Conservation (phyloP, 2,888 invertebrate genomes). For the Exocentrus adspersus region DNA sequence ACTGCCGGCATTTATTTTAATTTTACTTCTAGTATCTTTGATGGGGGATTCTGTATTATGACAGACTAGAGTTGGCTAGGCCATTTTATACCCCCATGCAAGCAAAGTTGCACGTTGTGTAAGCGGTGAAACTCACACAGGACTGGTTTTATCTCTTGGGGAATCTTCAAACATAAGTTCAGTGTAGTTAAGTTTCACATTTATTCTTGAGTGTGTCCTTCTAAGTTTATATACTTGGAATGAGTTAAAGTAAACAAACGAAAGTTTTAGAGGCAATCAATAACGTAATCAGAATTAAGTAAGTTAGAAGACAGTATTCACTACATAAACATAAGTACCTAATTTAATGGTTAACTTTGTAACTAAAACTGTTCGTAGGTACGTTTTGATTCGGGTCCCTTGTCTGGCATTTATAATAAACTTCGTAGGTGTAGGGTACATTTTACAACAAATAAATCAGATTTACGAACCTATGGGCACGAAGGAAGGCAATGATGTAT, state of each 20-base stretch:
- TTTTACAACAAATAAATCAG: not conserved
- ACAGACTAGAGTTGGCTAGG: too few relatives aligned
- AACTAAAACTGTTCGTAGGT: too few relatives aligned
- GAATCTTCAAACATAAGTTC: conserved; percentile 14
- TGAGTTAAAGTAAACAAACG: not conserved
- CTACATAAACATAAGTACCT: too few relatives aligned
- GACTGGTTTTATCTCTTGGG: conserved; percentile 6
- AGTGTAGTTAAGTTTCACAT: conserved; percentile 5
- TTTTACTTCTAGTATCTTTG: conserved; percentile 36
- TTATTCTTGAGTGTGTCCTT: conserved; percentile 8
- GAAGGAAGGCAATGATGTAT: too few relatives aligned
- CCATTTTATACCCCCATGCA: not conserved
- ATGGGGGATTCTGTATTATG: conserved; percentile 33
- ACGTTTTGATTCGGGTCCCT: too few relatives aligned
- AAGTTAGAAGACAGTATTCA: too few relatives aligned
- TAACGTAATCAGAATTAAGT: too few relatives aligned
- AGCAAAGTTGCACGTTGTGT: conserved; percentile 2
- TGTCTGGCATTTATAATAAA: too few relatives aligned
- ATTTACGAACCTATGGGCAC: too few relatives aligned
- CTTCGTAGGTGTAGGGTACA: too few relatives aligned
- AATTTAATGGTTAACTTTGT: too few relatives aligned
- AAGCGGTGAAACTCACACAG: conserved; percentile 9
- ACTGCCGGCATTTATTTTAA: conserved; percentile 39
- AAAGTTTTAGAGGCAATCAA: not conserved
- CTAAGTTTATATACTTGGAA: not conserved